Evolutionary conservation across 2,797 vertebrate species (phyloP).

Genomic region (Lacerta bilineata): DNA sequence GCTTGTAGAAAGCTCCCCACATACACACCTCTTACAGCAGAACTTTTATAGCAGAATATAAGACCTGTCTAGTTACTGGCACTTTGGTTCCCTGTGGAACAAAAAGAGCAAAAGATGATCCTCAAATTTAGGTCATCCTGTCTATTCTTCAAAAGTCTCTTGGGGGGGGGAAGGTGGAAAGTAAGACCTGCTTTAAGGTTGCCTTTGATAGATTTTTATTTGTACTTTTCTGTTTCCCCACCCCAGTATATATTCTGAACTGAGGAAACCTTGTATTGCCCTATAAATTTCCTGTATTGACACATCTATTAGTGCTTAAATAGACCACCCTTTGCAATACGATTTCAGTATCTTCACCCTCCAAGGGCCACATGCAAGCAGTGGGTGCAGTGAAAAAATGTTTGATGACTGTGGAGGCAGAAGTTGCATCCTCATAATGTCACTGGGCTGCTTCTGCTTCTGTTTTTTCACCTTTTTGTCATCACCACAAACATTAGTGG

Average conservation of each 20-base stretch:
- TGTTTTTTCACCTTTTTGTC: too few relatives aligned
- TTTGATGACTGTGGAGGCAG: too few relatives aligned
- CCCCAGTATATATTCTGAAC: conserved; percentile 9
- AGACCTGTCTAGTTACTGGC: conserved; percentile 25
- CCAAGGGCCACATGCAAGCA: neutral
- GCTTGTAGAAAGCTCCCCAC: conserved; percentile 28
- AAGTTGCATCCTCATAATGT: too few relatives aligned
- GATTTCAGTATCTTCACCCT: conserved; percentile 20
- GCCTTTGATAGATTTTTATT: conserved; percentile 43
- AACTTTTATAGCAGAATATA: conserved; percentile 39
- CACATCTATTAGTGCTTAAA: neutral
- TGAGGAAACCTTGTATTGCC: conserved; percentile 30
- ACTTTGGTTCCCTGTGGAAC: conserved; percentile 38
- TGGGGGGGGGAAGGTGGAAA: conserved; percentile 46
- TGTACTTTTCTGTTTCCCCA: conserved; percentile 36
- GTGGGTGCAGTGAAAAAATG: too few relatives aligned
- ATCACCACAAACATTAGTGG: too few relatives aligned
- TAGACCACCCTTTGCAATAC: conserved; percentile 19
- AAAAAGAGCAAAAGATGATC: conserved; percentile 52
- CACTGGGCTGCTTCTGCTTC: too few relatives aligned
- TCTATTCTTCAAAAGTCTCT: conserved; percentile 55
- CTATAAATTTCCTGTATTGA: conserved; percentile 30
- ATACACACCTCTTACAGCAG: conserved; percentile 20
- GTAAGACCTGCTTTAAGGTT: conserved; percentile 39
- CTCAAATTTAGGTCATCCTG: conserved; percentile 44